phyloP scores from a whole-genome alignment of 1,140 invertebrate genomes.

The Anastrepha obliqua region DNA sequence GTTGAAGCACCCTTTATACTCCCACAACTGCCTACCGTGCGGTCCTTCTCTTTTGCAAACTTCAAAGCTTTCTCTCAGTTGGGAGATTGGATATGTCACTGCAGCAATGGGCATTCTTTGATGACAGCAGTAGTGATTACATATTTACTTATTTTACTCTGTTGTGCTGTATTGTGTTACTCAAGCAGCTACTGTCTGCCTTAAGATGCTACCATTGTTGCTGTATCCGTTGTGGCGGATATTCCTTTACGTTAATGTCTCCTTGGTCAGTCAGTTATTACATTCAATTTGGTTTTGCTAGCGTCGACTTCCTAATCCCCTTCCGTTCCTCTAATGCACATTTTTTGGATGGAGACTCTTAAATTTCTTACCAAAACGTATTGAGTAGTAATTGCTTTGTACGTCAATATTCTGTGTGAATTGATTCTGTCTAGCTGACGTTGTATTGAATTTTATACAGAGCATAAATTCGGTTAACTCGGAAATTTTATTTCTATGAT shows the following conservation, averaged over 20 bases:
- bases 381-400: conserved; percentile 36
- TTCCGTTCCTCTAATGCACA: conserved; percentile 21
- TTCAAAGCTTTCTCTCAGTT: no score
- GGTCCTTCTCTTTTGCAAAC: no score
- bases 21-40: no score
- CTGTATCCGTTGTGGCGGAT: neutral
- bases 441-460: neutral
- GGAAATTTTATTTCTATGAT: neutral
- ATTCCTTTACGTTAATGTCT: conserved; percentile 10
- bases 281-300: conserved; percentile 45
- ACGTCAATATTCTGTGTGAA: neutral
- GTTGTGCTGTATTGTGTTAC: conserved; percentile 5
- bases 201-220: neutral
- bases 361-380: conserved; percentile 16
- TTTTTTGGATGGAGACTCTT: neutral
- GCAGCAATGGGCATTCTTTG: neutral
- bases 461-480: conserved; percentile 44
- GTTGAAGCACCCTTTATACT: no score
- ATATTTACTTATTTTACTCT: neutral
- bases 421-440: neutral
- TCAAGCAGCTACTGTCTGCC: neutral
- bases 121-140: neutral
- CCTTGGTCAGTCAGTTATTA: conserved; percentile 43
- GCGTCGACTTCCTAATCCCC: neutral
- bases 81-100: neutral